A percentile compares a stretch with the other conserved stretches of the same genome.
These are phyloP conservation scores for Elgaria multicarinata DNA, from an alignment of 2,113 vertebrate genomes.

Conservation along the genomic window DNA sequence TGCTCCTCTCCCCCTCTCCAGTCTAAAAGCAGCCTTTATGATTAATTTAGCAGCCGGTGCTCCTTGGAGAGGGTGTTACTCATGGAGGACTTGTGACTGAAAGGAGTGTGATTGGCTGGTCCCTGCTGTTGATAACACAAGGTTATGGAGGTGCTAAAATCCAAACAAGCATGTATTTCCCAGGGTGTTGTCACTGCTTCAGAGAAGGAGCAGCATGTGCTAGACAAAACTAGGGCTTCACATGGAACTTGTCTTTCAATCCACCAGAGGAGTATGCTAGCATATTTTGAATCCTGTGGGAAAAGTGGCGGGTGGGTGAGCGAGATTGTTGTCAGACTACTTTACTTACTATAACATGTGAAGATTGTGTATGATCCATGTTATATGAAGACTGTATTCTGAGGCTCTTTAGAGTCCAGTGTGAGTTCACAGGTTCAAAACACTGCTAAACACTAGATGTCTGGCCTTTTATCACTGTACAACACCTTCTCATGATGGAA, in stretches of 20 bases:
- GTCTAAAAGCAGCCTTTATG: conserved; percentile 25
- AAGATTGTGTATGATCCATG: background rate
- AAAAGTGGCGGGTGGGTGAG: background rate
- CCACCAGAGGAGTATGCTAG: background rate
- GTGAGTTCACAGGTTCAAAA: background rate
- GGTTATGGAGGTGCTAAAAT: conserved; percentile 42
- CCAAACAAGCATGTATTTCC: background rate
- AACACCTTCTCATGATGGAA: background rate
- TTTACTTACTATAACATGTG: background rate
- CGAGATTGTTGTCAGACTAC: background rate
- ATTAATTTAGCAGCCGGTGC: conserved; percentile 52
- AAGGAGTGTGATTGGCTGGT: background rate
- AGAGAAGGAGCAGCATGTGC: conserved; percentile 25
- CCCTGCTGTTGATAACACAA: conserved; percentile 5
- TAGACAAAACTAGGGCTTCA: background rate
- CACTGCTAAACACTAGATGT: background rate
- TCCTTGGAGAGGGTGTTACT: conserved; percentile 32
- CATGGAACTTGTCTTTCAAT: background rate
- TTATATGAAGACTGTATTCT: background rate
- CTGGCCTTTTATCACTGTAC: background rate
- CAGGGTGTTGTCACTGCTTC: conserved; percentile 14
- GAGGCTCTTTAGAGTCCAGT: background rate
- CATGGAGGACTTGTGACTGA: background rate
- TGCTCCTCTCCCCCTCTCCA: background rate
- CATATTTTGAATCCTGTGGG: background rate